Conservation (phyloP, 2,888 invertebrate genomes). For the Rosalia funebris region DNA sequence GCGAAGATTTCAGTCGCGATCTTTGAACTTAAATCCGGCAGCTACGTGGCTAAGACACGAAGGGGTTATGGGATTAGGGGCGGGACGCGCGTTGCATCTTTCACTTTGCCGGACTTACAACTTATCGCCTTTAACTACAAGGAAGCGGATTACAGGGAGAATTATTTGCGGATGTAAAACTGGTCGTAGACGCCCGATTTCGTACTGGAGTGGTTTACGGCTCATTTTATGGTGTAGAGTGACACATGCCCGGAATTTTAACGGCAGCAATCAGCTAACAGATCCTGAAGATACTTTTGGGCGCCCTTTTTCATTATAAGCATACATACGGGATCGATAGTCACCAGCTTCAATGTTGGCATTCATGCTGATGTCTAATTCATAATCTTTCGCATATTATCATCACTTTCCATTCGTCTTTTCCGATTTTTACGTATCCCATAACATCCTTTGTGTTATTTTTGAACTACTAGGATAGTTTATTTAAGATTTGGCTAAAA, state of each 20-base stretch:
- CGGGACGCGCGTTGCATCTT: constrained; percentile 36
- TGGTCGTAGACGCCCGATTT: neutral
- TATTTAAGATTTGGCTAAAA: no score
- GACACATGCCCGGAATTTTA: neutral
- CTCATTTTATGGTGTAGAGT: neutral
- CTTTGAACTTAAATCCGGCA: constrained; percentile 57
- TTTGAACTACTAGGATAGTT: no score
- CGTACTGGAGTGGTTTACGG: neutral
- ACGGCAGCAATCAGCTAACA: no score
- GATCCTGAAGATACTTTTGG: no score
- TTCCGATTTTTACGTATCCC: no score
- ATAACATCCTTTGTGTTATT: no score
- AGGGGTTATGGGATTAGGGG: constrained; percentile 47
- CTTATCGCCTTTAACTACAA: constrained; percentile 10
- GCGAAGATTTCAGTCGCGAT: constrained; percentile 53
- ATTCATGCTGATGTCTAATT: no score
- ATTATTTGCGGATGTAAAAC: neutral
- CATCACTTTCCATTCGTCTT: no score
- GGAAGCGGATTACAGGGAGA: constrained; percentile 6
- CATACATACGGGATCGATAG: no score
- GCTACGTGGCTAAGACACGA: constrained; percentile 52
- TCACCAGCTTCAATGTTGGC: no score
- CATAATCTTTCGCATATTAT: no score
- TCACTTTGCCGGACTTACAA: constrained; percentile 22
- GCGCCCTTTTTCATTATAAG: no score